Percentiles rank a stretch among this genome's conserved stretches.
Evolutionary conservation across 35 echinoderm and acorn worm species (phyloP).

Genomic region (Strongylocentrotus purpuratus): DNA sequence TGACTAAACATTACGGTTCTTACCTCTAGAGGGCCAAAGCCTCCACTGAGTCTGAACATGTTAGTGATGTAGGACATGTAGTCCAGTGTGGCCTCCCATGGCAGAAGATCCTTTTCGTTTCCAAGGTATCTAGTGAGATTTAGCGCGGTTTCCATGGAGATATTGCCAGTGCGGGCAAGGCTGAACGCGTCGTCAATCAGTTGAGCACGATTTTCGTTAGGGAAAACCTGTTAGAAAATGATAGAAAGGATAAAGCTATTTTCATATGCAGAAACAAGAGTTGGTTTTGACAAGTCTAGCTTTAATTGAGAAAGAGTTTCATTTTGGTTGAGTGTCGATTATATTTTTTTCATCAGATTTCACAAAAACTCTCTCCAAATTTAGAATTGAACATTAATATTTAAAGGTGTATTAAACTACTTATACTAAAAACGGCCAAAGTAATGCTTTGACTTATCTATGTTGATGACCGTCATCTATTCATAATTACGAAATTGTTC

Average conservation of each 20-base stretch:
- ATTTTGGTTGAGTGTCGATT: no score
- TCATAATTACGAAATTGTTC: no score
- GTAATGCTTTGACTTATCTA: no score
- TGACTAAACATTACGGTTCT: background rate
- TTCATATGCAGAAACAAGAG: no score
- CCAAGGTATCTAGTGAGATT: conserved; percentile 47
- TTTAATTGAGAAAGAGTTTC: no score
- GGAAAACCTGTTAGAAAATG: conserved; percentile 51
- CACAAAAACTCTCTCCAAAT: no score
- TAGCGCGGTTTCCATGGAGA: conserved; percentile 35
- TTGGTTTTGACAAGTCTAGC: no score
- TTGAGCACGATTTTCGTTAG: conserved; percentile 34
- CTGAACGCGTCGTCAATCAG: conserved; percentile 64
- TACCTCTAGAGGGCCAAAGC: conserved; percentile 29
- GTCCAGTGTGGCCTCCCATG: conserved; percentile 52
- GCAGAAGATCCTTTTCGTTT: conserved; percentile 45
- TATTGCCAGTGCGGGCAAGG: conserved; percentile 37
- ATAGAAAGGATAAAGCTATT: background rate
- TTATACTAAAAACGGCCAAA: no score
- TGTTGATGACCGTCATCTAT: no score
- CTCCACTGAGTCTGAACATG: conserved; percentile 52
- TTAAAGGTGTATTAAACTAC: background rate
- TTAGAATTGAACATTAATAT: no score
- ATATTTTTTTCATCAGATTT: no score
- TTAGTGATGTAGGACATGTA: conserved; percentile 44